Evolutionary conservation across 2,888 invertebrate species (phyloP).

Genomic region (Drosophila leonis): DNA sequence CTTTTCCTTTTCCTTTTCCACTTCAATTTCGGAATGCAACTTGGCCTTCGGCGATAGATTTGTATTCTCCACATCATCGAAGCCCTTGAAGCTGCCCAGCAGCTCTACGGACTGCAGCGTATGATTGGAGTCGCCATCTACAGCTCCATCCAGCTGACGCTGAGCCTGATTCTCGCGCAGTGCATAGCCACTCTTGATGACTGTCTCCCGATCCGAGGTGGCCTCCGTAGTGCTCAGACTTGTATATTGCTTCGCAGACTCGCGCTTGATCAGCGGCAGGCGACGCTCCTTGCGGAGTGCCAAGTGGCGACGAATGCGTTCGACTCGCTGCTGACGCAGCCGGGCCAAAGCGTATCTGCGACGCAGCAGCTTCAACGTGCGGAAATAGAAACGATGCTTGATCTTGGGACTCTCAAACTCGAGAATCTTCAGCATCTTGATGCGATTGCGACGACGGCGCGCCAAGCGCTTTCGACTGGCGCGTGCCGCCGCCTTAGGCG

Average conservation of each 20-base stretch:
- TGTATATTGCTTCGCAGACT: conserved; percentile 64
- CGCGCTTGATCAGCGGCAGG: conserved; percentile 74
- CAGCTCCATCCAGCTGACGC: conserved; percentile 46
- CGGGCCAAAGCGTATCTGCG: conserved; percentile 34
- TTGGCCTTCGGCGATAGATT: conserved; percentile 60
- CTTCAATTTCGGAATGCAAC: conserved; percentile 39
- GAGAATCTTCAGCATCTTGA: conserved; percentile 66
- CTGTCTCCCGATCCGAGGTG: conserved; percentile 58
- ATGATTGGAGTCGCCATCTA: conserved; percentile 38
- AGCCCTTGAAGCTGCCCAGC: conserved; percentile 63
- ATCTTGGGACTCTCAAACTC: conserved; percentile 71
- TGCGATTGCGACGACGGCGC: conserved; percentile 61
- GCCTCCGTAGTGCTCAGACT: conserved; percentile 52
- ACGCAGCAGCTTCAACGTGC: conserved; percentile 55
- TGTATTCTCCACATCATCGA: conserved; percentile 67
- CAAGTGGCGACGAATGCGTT: conserved; percentile 57
- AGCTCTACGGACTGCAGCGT: conserved; percentile 53
- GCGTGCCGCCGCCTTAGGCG: conserved; percentile 46
- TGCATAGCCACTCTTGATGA: conserved; percentile 63
- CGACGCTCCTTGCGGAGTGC: conserved; percentile 60
- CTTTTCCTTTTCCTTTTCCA: not conserved
- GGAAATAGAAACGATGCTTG: conserved; percentile 72
- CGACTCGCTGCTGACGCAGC: conserved; percentile 30
- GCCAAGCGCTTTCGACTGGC: conserved; percentile 52
- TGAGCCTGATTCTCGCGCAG: conserved; percentile 5